Evolutionary conservation across 2,888 invertebrate species (phyloP).

Genomic region (Nomada flava): DNA sequence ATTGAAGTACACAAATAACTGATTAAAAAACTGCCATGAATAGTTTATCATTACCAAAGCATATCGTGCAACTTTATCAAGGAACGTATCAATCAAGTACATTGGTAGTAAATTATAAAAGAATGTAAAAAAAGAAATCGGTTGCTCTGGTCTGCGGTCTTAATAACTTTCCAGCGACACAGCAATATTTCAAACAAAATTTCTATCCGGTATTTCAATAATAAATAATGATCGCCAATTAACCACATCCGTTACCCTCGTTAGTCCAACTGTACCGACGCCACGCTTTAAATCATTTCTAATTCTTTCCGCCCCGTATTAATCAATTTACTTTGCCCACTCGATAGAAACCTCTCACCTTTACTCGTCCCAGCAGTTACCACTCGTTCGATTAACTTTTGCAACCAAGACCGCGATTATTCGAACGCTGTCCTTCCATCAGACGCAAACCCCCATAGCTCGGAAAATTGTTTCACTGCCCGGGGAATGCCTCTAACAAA

Average conservation of each 20-base stretch:
- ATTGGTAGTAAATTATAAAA: no score
- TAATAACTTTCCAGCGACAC: neutral
- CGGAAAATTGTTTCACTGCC: neutral
- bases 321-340: neutral
- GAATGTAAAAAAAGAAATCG: no score
- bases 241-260: constrained; percentile 5
- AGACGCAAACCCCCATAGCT: neutral
- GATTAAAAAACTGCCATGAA: no score
- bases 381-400: constrained; percentile 7
- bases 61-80: no score
- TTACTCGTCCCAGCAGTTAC: no score
- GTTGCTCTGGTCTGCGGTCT: no score
- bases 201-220: constrained; percentile 1
- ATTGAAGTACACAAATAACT: no score
- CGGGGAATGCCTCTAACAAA: constrained; percentile 16
- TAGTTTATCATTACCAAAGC: no score
- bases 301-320: neutral
- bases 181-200: constrained; percentile 12
- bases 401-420: neutral
- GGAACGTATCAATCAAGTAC: no score
- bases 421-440: neutral
- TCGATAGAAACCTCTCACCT: no score
- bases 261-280: neutral
- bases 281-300: neutral
- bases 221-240: constrained; percentile 18